Evolutionary conservation across 2,113 vertebrate genomes (phyloP), one percentile per base, ranked within the genome.

Genomic region (Lichenostomus cassidix): DNA sequence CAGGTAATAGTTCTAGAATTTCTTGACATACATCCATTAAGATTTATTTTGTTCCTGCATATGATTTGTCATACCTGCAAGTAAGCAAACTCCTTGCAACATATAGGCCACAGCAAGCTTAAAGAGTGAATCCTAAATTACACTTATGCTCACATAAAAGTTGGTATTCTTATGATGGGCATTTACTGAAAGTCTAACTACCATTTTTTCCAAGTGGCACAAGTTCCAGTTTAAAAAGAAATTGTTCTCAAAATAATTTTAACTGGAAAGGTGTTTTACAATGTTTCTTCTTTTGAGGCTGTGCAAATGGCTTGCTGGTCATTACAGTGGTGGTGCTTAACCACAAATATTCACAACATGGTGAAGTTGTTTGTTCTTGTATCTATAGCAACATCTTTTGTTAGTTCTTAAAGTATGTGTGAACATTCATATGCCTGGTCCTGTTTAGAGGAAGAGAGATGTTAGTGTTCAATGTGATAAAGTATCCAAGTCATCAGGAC

Each of bases 1-100:
- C 98, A 99, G 98, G 99, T 99, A 97, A 37, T 49, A 71, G 12
- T 35, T 60, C 16, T 81, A 39, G 52, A 83, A 56, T 42, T 77
- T 23, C 31, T 56, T 87, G 17, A 24, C 2, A 0, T 50, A 27
- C 2, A 17, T 31, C 20, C 10, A 10, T 42, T 29, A 75, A n/a
- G 39, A 52, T 83, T 44, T 58, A 16, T 68, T 92, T 79, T 91
- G 18, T 83, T 87, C 44, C n/a, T 73, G 17, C 13, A 4, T 47
- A 1, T 17, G 31, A 56, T 65, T 80, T 78, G 18, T 83, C 8
- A 7, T 58, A 29, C n/a, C 24, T 52, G n/a, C 10, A 69, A 80
- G 42, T n/a, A 46, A 55, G 29, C 15, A 77, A 67, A 41, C 14
- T 27, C 25, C 69, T 47, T 81, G 58, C 47, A 55, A 37, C 1